phyloP scores from a whole-genome alignment of 2,888 invertebrate genomes.

The Cabera pusaria region DNA sequence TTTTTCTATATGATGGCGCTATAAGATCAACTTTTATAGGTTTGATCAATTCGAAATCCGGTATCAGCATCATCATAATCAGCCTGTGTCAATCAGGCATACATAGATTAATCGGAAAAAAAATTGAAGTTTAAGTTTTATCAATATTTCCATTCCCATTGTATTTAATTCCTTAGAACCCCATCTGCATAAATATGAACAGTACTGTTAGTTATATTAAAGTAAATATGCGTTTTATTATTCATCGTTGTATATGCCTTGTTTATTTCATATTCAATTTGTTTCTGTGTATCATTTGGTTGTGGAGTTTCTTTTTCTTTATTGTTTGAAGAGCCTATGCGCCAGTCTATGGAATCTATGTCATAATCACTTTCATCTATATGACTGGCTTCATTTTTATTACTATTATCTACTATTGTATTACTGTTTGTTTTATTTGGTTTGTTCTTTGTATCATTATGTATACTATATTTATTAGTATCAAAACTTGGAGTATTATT shows the following conservation, averaged over 20 bases:
- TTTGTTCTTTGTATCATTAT: conserved; percentile 6
- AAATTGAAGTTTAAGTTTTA: too few relatives aligned
- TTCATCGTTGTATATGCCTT: not conserved
- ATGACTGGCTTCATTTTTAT: conserved; percentile 4
- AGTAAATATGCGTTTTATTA: conserved; percentile 25
- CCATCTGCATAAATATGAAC: conserved; percentile 34
- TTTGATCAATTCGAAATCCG: too few relatives aligned
- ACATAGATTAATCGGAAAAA: too few relatives aligned
- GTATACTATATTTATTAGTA: not conserved
- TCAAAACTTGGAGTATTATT: conserved; percentile 1
- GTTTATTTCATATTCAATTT: too few relatives aligned
- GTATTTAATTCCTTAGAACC: conserved; percentile 26
- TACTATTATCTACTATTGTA: not conserved
- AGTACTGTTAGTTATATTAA: conserved; percentile 42
- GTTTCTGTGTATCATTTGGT: too few relatives aligned
- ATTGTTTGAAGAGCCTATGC: too few relatives aligned
- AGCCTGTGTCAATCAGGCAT: too few relatives aligned
- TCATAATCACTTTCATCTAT: conserved; percentile 37
- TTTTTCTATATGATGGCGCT: too few relatives aligned
- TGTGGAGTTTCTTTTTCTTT: too few relatives aligned
- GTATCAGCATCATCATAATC: too few relatives aligned
- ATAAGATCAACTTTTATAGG: too few relatives aligned
- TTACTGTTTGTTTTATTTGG: conserved; percentile 6
- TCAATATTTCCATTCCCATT: too few relatives aligned
- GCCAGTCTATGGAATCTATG: conserved; percentile 46